Evolutionary conservation across 2,888 invertebrate genomes (phyloP).

Genomic region (Phyto melanocephala): DNA sequence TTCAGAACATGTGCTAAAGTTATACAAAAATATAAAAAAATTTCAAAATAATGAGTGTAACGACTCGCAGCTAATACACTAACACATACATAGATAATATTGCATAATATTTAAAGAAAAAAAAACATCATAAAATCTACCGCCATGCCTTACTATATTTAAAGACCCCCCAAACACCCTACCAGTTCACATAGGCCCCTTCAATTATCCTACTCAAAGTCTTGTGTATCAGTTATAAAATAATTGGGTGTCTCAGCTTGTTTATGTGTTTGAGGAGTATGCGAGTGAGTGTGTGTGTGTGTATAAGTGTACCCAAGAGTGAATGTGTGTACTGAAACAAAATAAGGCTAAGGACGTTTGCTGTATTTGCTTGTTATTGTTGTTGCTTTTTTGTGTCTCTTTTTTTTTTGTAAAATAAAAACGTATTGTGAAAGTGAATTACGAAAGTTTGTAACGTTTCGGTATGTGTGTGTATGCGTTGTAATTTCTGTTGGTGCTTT

Average conservation of each 20-base stretch:
- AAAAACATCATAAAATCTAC: constrained; percentile 12
- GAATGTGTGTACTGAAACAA: constrained; percentile 54
- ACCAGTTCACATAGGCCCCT: no score
- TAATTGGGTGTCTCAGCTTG: constrained; percentile 59
- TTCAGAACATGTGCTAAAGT: background rate
- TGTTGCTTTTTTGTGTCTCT: constrained; percentile 4
- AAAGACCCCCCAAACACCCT: background rate
- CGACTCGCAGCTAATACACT: background rate
- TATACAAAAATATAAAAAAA: background rate
- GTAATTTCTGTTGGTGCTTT: background rate
- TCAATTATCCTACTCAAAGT: background rate
- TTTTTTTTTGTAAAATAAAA: background rate
- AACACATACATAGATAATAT: constrained; percentile 12
- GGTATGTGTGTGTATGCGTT: constrained; percentile 3
- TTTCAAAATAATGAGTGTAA: background rate
- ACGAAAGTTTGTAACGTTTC: background rate
- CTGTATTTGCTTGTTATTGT: constrained; percentile 10
- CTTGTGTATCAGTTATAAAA: constrained; percentile 31
- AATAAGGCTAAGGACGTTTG: constrained; percentile 65
- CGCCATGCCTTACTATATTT: background rate
- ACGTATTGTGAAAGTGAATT: constrained; percentile 19
- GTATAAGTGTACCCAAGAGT: background rate
- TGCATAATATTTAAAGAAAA: constrained; percentile 56
- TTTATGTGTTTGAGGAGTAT: constrained; percentile 4
- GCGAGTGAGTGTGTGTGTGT: background rate